Base-by-base conservation (phyloP, 1,140 invertebrate species). In the Dendroctonus valens region DNA sequence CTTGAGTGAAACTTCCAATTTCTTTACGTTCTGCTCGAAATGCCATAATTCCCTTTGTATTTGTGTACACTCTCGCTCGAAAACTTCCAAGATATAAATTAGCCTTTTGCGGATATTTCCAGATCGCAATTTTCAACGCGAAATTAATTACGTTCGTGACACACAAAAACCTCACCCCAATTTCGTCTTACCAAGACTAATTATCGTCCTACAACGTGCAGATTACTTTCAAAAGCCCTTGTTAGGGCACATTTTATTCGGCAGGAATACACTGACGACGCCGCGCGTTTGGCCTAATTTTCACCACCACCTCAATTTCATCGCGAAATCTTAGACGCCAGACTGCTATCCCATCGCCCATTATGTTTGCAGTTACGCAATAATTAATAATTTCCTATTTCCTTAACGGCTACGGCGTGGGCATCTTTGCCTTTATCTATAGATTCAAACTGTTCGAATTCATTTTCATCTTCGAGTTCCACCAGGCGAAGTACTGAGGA, bases 81-180 rank as follows among this genome's bases (percentile, higher is more conserved):
- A 49, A 59, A 59, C 58, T 59, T 59, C 26, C 15, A 59, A 59
- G 58, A 59, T 59, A 59, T 59, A 59, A 59, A 59, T 59, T 59
- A 59, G 58, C 58, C 58, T 49, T 59, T 59, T 59, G 46, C 58
- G 58, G 58, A 59, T 59, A 61, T 61, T 61, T 61, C 59, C 62
- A 57, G 61, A 61, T 61, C 52, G 61, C 52, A 55, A 57, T 51
- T 60, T 57, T 60, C 44, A 44, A 54, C 59, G 51, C 14, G 51
- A 68, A 68, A 68, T 68, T 68, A 68, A 68, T 68, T 68, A 68
- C 48, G 38, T 59, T 52, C 53, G 48, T 61, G 66, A 61, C 59
- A 68, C 59, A 58, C 66, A 68, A 68, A 68, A 68, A 68, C 59
- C 66, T 59, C 44, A 51, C 51, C 52, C 52, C 41, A 51, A 38